Percentiles rank a stretch among this genome's conserved stretches.
Evolutionary conservation across 2,888 invertebrate genomes (phyloP).

Genomic region (Lomographa bimaculata): DNA sequence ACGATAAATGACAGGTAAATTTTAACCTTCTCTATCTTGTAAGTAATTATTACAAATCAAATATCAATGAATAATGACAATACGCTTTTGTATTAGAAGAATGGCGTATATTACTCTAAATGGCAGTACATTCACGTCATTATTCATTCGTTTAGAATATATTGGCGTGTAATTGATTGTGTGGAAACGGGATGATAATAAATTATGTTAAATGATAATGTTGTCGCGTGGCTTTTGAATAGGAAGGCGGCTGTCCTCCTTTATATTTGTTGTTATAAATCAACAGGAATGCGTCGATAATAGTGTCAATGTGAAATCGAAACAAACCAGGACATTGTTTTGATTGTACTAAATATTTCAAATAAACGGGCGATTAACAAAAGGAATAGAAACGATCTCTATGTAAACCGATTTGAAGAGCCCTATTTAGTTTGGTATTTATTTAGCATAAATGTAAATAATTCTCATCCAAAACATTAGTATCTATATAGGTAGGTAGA

Average conservation of each 20-base stretch:
- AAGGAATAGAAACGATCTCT: no score
- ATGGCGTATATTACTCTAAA: no score
- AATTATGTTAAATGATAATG: conserved; percentile 57
- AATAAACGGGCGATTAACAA: no score
- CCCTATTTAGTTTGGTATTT: no score
- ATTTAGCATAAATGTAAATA: no score
- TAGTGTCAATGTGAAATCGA: conserved; percentile 7
- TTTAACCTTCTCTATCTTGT: no score
- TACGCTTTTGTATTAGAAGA: not conserved
- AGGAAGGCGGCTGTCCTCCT: conserved; percentile 45
- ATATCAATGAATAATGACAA: no score
- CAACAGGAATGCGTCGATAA: conserved; percentile 27
- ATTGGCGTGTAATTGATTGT: conserved; percentile 73
- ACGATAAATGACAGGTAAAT: not conserved
- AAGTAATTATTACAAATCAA: no score
- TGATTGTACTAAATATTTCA: not conserved
- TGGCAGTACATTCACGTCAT: not conserved
- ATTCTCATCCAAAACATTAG: no score
- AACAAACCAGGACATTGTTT: conserved; percentile 8
- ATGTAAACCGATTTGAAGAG: no score
- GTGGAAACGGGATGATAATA: conserved; percentile 53
- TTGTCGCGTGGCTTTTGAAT: conserved; percentile 57
- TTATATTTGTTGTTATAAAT: conserved; percentile 32
- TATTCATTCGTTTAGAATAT: conserved; percentile 11
- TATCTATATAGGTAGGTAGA: no score